Conservation (phyloP, 1,140 invertebrate species). For the Apis mellifera region Amel_HAv3.1 CM009935.2:1762001-1762500, state of each 20-base stretch:
- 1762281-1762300: conserved; percentile 98
- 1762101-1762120: conserved; percentile 98
- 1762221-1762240: conserved; percentile 99
- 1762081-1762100: conserved; percentile 98
- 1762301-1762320: conserved; percentile 97
- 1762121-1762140: conserved; percentile 99
- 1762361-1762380: conserved; percentile 99
- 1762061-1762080: conserved; percentile 98
- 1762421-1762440: conserved; percentile 98
- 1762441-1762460: conserved; percentile 99
- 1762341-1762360: conserved; percentile 95
- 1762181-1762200: conserved; percentile 99
- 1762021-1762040: not conserved
- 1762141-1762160: conserved; percentile 99
- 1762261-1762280: conserved; percentile 99
- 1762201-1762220: conserved; percentile 99
- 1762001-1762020: not conserved
- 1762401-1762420: conserved; percentile 99
- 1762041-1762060: conserved; percentile 90
- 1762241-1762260: conserved; percentile 99
- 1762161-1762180: conserved; percentile 99
- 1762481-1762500: conserved; percentile 99
- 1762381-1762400: conserved; percentile 99
- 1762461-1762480: conserved; percentile 97
- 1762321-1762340: conserved; percentile 94